A percentile compares a stretch with the other conserved stretches of the same genome.
Conservation (phyloP, 2,888 invertebrate genomes). For the Drosophila picticornis region DNA sequence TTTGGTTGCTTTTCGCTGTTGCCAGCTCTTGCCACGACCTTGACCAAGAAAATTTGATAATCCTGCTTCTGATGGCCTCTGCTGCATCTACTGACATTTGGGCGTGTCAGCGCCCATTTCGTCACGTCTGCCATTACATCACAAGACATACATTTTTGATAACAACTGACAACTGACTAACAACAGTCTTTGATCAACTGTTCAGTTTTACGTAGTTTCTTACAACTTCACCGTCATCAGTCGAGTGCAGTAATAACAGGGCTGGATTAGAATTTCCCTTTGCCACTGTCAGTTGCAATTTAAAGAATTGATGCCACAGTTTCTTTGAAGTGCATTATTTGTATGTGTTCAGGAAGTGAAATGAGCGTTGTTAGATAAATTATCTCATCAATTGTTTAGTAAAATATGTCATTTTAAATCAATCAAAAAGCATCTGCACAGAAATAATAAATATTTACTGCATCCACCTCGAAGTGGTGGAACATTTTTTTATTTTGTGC, state of each 20-base stretch:
- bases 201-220: background rate
- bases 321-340: conserved; percentile 19
- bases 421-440: background rate
- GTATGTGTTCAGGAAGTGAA: background rate
- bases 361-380: background rate
- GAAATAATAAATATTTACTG: background rate
- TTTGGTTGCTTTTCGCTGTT: conserved; percentile 24
- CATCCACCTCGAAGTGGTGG: background rate
- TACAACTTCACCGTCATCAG: conserved; percentile 23
- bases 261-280: conserved; percentile 36
- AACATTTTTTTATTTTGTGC: no score
- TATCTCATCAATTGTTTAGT: background rate
- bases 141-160: conserved; percentile 1
- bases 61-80: background rate
- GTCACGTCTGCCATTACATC: conserved; percentile 45
- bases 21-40: conserved; percentile 51
- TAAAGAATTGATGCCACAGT: conserved; percentile 30
- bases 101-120: conserved; percentile 47
- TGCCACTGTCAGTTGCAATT: conserved; percentile 50
- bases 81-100: conserved; percentile 20
- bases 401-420: background rate
- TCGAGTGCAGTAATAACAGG: conserved; percentile 40
- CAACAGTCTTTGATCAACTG: background rate
- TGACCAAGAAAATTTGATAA: conserved; percentile 60
- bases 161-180: no score